phyloP scores from a whole-genome alignment of 1,140 invertebrate genomes.

The Hypsibius dujardini region DNA sequence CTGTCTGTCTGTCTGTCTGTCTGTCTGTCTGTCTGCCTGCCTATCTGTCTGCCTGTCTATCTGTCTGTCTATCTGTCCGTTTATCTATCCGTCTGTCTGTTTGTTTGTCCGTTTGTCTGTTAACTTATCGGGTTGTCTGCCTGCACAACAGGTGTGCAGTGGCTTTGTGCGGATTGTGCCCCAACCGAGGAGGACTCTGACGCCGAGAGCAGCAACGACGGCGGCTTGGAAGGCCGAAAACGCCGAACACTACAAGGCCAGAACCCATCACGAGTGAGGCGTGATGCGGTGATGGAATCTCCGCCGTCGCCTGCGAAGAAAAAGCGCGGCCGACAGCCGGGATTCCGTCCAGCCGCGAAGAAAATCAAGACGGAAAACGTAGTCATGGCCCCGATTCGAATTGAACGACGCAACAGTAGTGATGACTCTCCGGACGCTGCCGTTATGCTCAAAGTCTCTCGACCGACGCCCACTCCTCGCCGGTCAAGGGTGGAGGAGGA shows the following conservation, averaged over 20 bases:
- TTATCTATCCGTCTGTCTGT: background rate
- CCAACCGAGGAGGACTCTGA: conserved; percentile 8
- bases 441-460: background rate
- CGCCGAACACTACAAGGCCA: background rate
- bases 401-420: background rate
- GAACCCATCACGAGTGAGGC: background rate
- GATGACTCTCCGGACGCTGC: background rate
- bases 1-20: too few species aligned
- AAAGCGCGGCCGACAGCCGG: background rate
- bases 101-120: too few species aligned
- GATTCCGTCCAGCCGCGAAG: background rate
- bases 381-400: too few species aligned
- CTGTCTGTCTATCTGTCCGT: background rate
- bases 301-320: background rate
- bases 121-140: too few species aligned
- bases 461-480: background rate
- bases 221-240: background rate
- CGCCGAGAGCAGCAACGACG: background rate
- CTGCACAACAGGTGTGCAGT: conserved; percentile 14
- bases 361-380: background rate
- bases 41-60: too few species aligned
- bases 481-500: background rate
- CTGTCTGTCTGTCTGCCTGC: too few species aligned
- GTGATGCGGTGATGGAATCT: background rate
- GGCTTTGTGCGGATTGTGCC: conserved; percentile 1